phyloP scores from a whole-genome alignment of 2,888 invertebrate species.

The Platynereis dumerilii region DNA sequence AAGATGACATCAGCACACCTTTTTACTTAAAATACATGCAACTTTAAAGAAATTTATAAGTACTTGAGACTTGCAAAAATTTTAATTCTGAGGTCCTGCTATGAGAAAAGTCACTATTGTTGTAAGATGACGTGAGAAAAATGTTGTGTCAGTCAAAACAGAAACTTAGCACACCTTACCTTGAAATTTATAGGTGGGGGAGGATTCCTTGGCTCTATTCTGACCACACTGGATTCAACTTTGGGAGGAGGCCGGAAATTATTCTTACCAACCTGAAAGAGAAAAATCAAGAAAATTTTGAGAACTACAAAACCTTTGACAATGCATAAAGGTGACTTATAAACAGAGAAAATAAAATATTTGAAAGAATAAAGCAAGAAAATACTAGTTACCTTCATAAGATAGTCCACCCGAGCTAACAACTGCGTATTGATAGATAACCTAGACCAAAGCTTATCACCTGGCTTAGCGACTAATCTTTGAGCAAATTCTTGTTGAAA shows the following conservation, averaged over 20 bases:
- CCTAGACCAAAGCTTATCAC: constrained; percentile 95
- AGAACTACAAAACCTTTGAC: neutral
- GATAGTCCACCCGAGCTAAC: constrained; percentile 89
- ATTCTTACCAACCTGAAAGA: constrained; percentile 87
- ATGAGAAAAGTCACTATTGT: too few species aligned
- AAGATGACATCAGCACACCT: too few species aligned
- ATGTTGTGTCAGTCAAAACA: neutral
- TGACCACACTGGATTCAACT: constrained; percentile 97
- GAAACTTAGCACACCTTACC: too few species aligned
- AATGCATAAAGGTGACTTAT: too few species aligned
- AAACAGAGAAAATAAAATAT: too few species aligned
- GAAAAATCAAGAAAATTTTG: too few species aligned
- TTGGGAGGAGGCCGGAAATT: constrained; percentile 99
- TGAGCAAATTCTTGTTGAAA: constrained; percentile 99
- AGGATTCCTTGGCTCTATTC: constrained; percentile 96
- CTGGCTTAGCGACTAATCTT: constrained; percentile 93
- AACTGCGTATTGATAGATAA: constrained; percentile 96
- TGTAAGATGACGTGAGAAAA: constrained; percentile 7
- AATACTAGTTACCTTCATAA: constrained; percentile 99
- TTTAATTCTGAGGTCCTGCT: too few species aligned
- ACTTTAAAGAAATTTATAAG: neutral
- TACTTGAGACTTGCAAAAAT: too few species aligned
- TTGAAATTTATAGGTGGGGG: constrained; percentile 91
- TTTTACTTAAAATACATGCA: neutral
- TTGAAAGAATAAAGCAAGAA: too few species aligned